These are phyloP conservation scores for Amaurobius ferox DNA, from an alignment of 2,888 invertebrate genomes.

Conservation along the genomic window DNA sequence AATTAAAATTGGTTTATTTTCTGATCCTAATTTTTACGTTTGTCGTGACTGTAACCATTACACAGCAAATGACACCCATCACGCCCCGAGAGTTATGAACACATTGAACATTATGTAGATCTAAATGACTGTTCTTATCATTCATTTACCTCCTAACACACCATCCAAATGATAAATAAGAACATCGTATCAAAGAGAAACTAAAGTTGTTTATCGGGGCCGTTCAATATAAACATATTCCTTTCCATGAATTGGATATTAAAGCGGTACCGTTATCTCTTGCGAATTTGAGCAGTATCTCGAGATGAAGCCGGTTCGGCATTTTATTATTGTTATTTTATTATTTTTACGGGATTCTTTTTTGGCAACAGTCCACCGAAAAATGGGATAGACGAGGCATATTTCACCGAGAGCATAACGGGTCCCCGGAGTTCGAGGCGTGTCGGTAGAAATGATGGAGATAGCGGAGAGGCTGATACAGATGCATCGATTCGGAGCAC, in stretches of 20 bases:
- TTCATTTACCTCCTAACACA: too few species aligned
- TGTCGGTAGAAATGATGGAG: not conserved
- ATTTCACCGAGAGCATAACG: not conserved
- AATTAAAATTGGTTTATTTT: too few species aligned
- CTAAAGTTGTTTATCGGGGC: not conserved
- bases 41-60: too few species aligned
- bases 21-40: too few species aligned
- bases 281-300: not conserved
- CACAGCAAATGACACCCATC: too few species aligned
- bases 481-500: not conserved
- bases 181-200: not conserved
- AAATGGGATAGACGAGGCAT: conserved; percentile 1
- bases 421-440: not conserved
- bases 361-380: conserved; percentile 4
- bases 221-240: not conserved
- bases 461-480: not conserved
- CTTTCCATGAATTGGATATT: not conserved
- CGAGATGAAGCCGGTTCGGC: not conserved
- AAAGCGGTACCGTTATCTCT: not conserved
- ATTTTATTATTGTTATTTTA: not conserved
- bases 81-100: too few species aligned
- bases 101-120: too few species aligned
- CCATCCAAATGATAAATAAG: not conserved
- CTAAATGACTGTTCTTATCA: too few species aligned
- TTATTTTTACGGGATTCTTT: not conserved